Evolutionary conservation across 2,888 invertebrate species (phyloP), one percentile per base, ranked within the genome.

Genomic region (Crematogaster levior): DNA sequence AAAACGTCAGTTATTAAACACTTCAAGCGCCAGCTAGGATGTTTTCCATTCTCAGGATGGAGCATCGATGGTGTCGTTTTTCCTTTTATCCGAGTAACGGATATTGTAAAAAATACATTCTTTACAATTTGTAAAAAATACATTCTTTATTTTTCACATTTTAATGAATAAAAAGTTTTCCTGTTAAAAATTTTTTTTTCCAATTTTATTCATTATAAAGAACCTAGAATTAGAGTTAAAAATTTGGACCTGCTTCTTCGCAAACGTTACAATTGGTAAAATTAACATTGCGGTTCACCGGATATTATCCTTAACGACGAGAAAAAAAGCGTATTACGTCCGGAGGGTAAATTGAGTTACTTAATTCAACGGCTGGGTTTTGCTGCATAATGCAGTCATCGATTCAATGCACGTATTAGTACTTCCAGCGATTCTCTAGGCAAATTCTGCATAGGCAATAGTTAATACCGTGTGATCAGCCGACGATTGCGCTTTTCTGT

Each of bases 401-500:
- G 73, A 73, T 79, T 79, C 72, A 12, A n/a, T 21, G 37, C 53
- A n/a, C 27, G 74, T 12, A 30, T 34, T 43, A 43, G 56, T 43
- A 72, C 40, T 34, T 12, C 27, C 75, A 27, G 21, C 53, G 30
- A 18, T 34, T 73, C 74, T 27, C 53, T 15, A 43, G 43, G 77
- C 53, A 34, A 43, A 70, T 70, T 77, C 30, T 56, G 43, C 40
- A 24, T 37, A 37, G 27, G 37, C 51, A 72, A 72, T 56, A 30
- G 77, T 53, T 77, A 79, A 73, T 73, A 18, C 24, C 43, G 77
- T 43, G 56, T 77, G 74, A 79, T 79, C 77, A 58, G 77, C 43
- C 77, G 56, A 79, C 77, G 77, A 73, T 37, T 56, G 77, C 56
- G 56, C 73, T 72, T 79, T 79, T 79, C 77, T 73, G 74, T 79